Evolutionary conservation across 2,113 vertebrate species (phyloP), one percentile per base, ranked within the genome.

Genomic region (Chionis minor): DNA sequence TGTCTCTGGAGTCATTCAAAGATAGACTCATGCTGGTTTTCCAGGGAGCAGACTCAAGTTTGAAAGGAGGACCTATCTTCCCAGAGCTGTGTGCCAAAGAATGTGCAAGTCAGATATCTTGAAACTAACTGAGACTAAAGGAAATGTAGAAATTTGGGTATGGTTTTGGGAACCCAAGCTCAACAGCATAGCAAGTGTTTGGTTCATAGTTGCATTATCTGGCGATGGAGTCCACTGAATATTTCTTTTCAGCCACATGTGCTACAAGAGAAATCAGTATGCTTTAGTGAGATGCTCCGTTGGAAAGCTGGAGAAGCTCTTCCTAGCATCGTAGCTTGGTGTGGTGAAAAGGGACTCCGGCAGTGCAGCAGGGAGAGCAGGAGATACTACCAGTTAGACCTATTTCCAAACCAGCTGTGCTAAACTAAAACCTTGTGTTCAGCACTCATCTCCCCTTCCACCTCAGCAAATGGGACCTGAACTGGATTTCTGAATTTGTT

Each of bases 11-110:
- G 33, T 62, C 44, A 14, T 45, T 30, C 85, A 69, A 23, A 90
- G n/a, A 55, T 0, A 5, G 14, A 56, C 15, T 69, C 8, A 3
- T 63, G 6, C 14, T 81, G 70, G 5, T 20, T 65, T 88, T 82
- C 35, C 62, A 56, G 35, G 27, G 33, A 63, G 14, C 0, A 4
- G 10, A 27, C 27, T 26, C 1, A 0, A 27, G 14, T 26, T 59
- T 26, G 52, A 47, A 56, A 81, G 27, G 12, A 75, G 24, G 13
- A 38, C 85, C 19, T 33, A 87, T 35, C 4, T 66, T 62, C n/a
- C 18, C 63, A 88, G 58, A 52, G 49, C 27, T 61, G 26, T 61
- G 32, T 35, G 75, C 21, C 40, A 83, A 73, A 58, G 33, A 33
- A 73, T 0, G 3, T 35, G 6, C 10, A 70, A 27, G 14, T 10